phyloP scores from a whole-genome alignment of 2,797 vertebrate genomes.

The Emys orbicularis region DNA sequence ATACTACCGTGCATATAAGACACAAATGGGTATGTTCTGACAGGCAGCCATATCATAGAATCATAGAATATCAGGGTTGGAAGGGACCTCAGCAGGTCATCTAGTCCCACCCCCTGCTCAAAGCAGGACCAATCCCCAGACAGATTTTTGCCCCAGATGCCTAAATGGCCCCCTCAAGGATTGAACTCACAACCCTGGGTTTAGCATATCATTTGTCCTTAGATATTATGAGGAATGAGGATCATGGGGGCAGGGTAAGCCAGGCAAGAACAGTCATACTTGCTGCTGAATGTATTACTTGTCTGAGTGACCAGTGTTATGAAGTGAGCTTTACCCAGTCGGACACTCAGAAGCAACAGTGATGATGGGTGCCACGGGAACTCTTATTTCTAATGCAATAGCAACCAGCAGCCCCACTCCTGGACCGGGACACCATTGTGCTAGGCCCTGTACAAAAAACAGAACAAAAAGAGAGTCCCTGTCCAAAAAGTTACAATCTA shows the following conservation, averaged over 20 bases:
- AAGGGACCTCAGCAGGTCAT: too few species aligned
- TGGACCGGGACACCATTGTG: neutral
- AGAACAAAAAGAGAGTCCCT: neutral
- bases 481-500: rapidly evolving
- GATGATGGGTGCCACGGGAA: neutral
- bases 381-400: neutral
- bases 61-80: too few species aligned
- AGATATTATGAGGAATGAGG: neutral
- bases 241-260: neutral
- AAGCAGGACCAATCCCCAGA: too few species aligned
- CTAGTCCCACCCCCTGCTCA: too few species aligned
- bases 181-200: too few species aligned
- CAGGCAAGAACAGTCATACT: neutral
- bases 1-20: neutral
- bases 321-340: neutral
- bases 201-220: neutral
- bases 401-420: neutral
- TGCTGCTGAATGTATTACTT: neutral
- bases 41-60: neutral
- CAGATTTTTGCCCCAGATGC: too few species aligned
- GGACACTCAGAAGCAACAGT: neutral
- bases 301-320: neutral
- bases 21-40: neutral
- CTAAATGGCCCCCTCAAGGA: too few species aligned
- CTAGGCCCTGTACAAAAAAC: neutral